Evolutionary conservation across 1,140 invertebrate genomes (phyloP).

Genomic region (Gryon sp.): DNA sequence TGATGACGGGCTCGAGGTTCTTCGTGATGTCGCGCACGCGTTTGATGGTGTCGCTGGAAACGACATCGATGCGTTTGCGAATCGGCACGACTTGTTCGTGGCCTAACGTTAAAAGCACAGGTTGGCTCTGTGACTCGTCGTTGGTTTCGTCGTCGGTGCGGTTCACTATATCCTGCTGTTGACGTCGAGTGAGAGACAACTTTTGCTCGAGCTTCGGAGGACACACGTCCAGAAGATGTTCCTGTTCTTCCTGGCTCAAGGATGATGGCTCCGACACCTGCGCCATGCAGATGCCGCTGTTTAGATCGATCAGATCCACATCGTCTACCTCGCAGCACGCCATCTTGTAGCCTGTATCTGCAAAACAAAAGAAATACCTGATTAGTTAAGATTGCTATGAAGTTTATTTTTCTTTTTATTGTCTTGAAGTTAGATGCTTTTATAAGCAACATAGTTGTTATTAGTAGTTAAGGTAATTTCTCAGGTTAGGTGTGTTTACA

Average conservation of each 20-base stretch:
- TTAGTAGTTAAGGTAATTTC: no score
- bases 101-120: constrained; percentile 74
- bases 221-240: constrained; percentile 76
- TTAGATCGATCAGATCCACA: constrained; percentile 75
- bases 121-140: constrained; percentile 27
- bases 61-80: constrained; percentile 75
- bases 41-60: constrained; percentile 77
- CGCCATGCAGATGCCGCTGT: constrained; percentile 67
- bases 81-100: constrained; percentile 75
- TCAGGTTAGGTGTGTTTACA: no score
- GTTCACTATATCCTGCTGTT: constrained; percentile 59
- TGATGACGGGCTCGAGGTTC: constrained; percentile 74
- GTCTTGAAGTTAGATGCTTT: no score
- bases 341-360: constrained; percentile 64
- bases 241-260: constrained; percentile 71
- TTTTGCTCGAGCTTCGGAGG: constrained; percentile 75
- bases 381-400: neutral
- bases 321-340: constrained; percentile 68
- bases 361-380: constrained; percentile 1
- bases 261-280: constrained; percentile 49
- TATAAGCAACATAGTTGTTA: no score
- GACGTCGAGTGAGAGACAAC: constrained; percentile 68
- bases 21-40: constrained; percentile 75
- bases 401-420: no score
- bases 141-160: constrained; percentile 43